phyloP scores from a whole-genome alignment of 23 tunicate species.

The Diplosoma virens region DNA sequence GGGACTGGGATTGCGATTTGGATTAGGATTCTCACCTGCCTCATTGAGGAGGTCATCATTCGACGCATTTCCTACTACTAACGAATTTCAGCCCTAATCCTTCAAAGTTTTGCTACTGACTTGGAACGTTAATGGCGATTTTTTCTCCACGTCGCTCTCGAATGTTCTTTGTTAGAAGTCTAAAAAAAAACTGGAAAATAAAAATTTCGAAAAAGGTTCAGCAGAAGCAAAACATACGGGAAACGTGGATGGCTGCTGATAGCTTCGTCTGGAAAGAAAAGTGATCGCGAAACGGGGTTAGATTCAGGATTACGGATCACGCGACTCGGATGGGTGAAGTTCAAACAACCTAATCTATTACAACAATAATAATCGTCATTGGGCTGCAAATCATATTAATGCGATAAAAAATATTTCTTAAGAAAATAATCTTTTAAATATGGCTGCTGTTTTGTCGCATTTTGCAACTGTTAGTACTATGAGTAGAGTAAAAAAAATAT shows the following conservation, averaged over 20 bases:
- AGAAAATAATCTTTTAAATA: no score
- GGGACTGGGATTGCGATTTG: no score
- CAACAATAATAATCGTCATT: not conserved
- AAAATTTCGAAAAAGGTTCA: no score
- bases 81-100: no score
- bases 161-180: slow-evolving; percentile 75
- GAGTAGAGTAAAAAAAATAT: no score
- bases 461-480: not conserved
- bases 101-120: no score
- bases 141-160: slow-evolving; percentile 87
- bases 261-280: slow-evolving; percentile 93
- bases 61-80: no score
- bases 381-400: not conserved
- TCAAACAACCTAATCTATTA: slow-evolving; percentile 73
- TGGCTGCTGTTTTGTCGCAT: no score
- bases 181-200: not conserved
- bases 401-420: no score
- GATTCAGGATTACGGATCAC: slow-evolving; percentile 50
- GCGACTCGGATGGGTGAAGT: slow-evolving; percentile 68
- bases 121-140: slow-evolving; percentile 89
- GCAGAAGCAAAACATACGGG: slow-evolving; percentile 75
- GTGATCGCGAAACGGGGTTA: slow-evolving; percentile 86
- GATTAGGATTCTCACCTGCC: no score
- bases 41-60: no score
- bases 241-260: slow-evolving; percentile 92